Conservation (phyloP, 1,140 invertebrate species). For the Agrilus planipennis region DNA sequence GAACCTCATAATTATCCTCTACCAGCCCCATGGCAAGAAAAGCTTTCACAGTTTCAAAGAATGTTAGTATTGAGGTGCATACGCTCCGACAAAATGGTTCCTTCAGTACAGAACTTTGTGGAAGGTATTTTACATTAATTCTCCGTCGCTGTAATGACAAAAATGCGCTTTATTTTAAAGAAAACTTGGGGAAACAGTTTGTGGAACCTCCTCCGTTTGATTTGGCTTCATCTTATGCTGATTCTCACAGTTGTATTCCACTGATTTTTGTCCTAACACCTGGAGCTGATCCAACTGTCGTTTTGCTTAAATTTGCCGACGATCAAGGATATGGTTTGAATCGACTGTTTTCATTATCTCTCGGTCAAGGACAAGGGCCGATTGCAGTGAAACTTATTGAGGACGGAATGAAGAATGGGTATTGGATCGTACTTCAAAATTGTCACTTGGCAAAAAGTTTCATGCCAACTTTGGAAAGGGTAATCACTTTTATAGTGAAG, state of each 20-base stretch:
- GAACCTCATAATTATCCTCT: slow-evolving; percentile 48
- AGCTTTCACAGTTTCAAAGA: slow-evolving; percentile 62
- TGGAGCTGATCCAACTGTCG: slow-evolving; percentile 79
- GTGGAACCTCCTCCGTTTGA: slow-evolving; percentile 80
- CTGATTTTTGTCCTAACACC: slow-evolving; percentile 84
- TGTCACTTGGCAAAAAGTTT: slow-evolving; percentile 87
- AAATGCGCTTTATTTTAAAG: slow-evolving; percentile 51
- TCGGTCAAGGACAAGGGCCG: slow-evolving; percentile 83
- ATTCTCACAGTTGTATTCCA: slow-evolving; percentile 72
- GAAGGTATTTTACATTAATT: slow-evolving; percentile 46
- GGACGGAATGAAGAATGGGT: slow-evolving; percentile 59
- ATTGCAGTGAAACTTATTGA: slow-evolving; percentile 72
- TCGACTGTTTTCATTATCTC: slow-evolving; percentile 73
- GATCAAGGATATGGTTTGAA: slow-evolving; percentile 61
- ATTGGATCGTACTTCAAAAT: slow-evolving; percentile 89
- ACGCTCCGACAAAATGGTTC: slow-evolving; percentile 75
- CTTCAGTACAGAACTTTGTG: slow-evolving; percentile 65
- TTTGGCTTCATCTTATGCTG: slow-evolving; percentile 68
- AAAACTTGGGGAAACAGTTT: slow-evolving; percentile 66
- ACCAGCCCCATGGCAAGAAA: slow-evolving; percentile 54
- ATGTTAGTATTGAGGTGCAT: slow-evolving; percentile 69
- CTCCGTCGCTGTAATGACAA: too few relatives aligned
- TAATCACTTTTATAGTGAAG: slow-evolving; percentile 21
- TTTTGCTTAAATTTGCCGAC: slow-evolving; percentile 66
- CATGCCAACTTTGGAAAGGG: slow-evolving; percentile 69